Base-by-base conservation (phyloP, 64 coral and sea anemone genomes). In the Cladopsammia gracilis region DNA sequence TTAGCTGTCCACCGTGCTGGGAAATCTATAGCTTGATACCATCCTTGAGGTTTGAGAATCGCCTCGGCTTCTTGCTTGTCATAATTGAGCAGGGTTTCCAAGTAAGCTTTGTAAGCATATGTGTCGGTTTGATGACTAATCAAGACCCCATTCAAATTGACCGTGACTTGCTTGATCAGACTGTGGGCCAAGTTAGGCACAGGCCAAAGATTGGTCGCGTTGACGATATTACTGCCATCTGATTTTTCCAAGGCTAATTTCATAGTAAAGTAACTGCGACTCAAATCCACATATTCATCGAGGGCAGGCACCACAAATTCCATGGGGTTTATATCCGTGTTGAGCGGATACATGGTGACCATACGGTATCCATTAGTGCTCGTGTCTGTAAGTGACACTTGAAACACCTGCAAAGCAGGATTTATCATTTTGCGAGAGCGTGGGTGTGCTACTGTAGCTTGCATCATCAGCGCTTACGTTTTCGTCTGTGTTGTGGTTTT, bases 61-160 rank as follows among this genome's bases (percentile, higher is more conserved):
- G 34, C 76, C 48, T 92, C 51, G 3, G 56, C 79, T 64, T 84
- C 67, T 50, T 75, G 15, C 46, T 61, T 10, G n/a, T 52, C 70
- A 62, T 92, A 67, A 23, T 85, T 92, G 8, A 92, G 9, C 11
- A 92, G 0, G 19, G 78, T 85, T 73, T 92, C 69, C 0, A 92
- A 22, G 57, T 4, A 92, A 0, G 57, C 54, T 49, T 50, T 75
- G 68, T 92, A 75, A 9, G 79, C 43, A 26, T 92, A 92, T 0
- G 54, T 77, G 71, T 86, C 71, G 20, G 56, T 77, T 48, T 86
- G 56, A 2, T 43, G 43, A 25, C 34, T 92, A 43, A 86, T 86
- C 45, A 92, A 44, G 57, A 70, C 56, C 12, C 90, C 90, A 48
- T 92, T 92, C 11, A 92, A 65, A 3, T 65, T 44, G 25, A 65